phyloP scores from a whole-genome alignment of 1,140 invertebrate genomes.

The Acromyrmex charruanus region DNA sequence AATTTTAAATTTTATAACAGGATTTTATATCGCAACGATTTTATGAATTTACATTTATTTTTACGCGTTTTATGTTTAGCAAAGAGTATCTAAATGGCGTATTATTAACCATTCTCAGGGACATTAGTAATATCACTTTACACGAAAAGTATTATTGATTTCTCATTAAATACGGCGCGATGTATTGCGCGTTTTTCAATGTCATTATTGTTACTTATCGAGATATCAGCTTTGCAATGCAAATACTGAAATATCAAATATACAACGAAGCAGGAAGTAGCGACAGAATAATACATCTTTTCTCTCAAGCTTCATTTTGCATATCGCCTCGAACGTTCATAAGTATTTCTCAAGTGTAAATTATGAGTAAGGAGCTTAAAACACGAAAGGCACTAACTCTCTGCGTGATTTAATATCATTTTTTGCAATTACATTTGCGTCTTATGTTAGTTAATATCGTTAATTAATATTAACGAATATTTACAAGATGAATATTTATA shows the following conservation, averaged over 20 bases:
- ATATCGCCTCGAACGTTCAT: slow-evolving; percentile 31
- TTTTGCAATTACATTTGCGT: slow-evolving; percentile 19
- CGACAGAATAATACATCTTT: slow-evolving; percentile 26
- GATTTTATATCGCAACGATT: background rate
- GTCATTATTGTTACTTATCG: slow-evolving; percentile 26
- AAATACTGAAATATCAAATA: slow-evolving; percentile 15
- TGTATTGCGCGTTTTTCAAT: slow-evolving; percentile 7
- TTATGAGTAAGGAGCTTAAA: slow-evolving; percentile 44
- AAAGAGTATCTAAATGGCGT: slow-evolving; percentile 5
- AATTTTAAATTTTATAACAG: background rate
- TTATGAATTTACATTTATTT: background rate
- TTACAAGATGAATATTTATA: too few relatives aligned
- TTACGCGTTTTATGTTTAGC: background rate
- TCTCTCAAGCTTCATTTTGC: slow-evolving; percentile 44
- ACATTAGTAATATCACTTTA: slow-evolving; percentile 2
- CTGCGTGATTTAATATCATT: slow-evolving; percentile 53
- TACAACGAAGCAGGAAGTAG: slow-evolving; percentile 8
- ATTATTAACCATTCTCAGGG: background rate
- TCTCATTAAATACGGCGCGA: slow-evolving; percentile 8
- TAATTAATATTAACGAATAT: background rate
- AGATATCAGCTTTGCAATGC: slow-evolving; percentile 34
- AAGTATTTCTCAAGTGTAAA: slow-evolving; percentile 40
- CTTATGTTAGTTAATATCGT: background rate
- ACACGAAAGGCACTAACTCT: slow-evolving; percentile 32
- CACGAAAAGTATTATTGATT: slow-evolving; percentile 18